Evolutionary conservation across 1,140 invertebrate species (phyloP).

Genomic region (Ostrea edulis): DNA sequence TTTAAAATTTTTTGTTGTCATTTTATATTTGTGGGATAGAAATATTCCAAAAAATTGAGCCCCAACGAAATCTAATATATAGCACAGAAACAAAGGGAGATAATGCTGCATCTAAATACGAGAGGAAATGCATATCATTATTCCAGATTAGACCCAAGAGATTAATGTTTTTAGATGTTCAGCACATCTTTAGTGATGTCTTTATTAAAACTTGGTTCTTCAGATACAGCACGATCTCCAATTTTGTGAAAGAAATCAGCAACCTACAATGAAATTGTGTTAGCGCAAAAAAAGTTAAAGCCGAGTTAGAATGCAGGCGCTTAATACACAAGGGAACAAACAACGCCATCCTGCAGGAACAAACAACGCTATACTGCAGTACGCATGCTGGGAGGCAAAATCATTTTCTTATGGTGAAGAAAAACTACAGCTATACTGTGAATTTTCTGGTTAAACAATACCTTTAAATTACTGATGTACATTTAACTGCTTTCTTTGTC

Average conservation of each 20-base stretch:
- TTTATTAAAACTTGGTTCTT: background rate
- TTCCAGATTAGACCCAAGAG: too few species aligned
- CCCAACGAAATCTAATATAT: too few species aligned
- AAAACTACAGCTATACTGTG: background rate
- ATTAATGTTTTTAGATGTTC: too few species aligned
- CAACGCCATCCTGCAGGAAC: background rate
- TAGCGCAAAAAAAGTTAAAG: background rate
- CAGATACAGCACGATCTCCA: background rate
- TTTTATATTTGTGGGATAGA: too few species aligned
- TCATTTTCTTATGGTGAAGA: background rate
- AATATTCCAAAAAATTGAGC: too few species aligned
- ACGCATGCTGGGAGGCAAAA: background rate
- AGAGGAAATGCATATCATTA: too few species aligned
- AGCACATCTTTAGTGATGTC: too few species aligned
- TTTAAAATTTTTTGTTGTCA: too few species aligned
- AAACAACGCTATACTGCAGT: too few species aligned
- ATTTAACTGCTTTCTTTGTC: background rate
- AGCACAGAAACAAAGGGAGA: too few species aligned
- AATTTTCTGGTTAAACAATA: conserved; percentile 3
- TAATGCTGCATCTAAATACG: too few species aligned
- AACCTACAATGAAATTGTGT: background rate
- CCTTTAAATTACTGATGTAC: background rate
- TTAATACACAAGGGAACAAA: background rate
- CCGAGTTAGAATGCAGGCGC: background rate
- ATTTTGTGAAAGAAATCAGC: background rate